phyloP scores from a whole-genome alignment of 2,113 vertebrate genomes.

The Pristiophorus japonicus region DNA sequence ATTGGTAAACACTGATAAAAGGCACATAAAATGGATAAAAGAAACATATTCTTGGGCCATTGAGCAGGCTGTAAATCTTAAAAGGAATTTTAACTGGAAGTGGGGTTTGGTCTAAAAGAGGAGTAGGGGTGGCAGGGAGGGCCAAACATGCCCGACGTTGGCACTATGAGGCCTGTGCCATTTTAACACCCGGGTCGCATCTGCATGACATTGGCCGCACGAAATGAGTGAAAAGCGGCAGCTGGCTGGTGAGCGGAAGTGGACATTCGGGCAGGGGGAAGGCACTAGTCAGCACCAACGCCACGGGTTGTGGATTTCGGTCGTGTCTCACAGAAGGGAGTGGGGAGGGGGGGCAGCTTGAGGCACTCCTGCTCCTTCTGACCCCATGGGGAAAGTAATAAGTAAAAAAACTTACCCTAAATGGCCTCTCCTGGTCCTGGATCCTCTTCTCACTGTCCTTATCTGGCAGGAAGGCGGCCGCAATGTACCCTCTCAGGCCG shows the following conservation, averaged over 20 bases:
- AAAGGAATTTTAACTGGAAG: neutral
- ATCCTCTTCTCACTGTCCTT: neutral
- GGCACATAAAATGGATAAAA: neutral
- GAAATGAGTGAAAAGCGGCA: neutral
- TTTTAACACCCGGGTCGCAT: neutral
- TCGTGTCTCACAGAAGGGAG: too few relatives aligned
- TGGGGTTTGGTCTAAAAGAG: too few relatives aligned
- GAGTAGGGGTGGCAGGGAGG: neutral
- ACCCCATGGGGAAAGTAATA: neutral
- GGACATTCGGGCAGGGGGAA: neutral
- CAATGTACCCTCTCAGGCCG: neutral
- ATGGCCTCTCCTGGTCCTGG: neutral
- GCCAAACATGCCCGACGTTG: neutral
- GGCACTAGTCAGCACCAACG: neutral
- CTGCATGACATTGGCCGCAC: neutral
- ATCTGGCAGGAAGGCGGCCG: neutral
- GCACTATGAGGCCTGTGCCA: neutral
- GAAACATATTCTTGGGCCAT: neutral
- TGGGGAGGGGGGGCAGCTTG: neutral
- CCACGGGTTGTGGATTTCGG: neutral
- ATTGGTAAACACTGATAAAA: neutral
- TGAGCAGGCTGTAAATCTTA: neutral
- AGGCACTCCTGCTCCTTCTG: neutral
- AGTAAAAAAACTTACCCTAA: neutral
- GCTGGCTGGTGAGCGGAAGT: neutral